These are phyloP conservation scores for Poecilia picta DNA, from an alignment of 2,797 vertebrate genomes.

Conservation along the genomic window DNA sequence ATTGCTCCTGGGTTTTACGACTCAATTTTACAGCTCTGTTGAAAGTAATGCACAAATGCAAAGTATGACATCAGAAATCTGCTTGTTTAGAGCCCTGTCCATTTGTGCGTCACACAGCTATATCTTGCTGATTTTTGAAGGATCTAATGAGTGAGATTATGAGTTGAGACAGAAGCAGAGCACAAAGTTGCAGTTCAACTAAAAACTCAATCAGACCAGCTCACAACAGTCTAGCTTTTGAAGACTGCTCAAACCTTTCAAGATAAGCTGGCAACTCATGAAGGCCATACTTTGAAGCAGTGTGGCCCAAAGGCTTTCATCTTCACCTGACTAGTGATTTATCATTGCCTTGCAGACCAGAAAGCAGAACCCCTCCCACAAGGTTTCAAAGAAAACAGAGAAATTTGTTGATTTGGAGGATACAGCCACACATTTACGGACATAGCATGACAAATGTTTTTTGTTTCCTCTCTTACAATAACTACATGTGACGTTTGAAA, in stretches of 20 bases:
- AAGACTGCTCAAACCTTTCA: slow-evolving; percentile 64
- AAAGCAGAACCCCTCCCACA: slow-evolving; percentile 59
- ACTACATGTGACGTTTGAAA: slow-evolving; percentile 1
- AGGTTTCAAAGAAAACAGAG: slow-evolving; percentile 59
- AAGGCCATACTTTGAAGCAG: slow-evolving; percentile 71
- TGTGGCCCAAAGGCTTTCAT: slow-evolving; percentile 72
- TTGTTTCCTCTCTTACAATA: not conserved
- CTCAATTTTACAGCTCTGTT: not conserved
- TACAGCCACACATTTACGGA: slow-evolving; percentile 12
- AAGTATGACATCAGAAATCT: not conserved
- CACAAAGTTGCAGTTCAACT: slow-evolving; percentile 27
- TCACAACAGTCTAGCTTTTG: slow-evolving; percentile 54
- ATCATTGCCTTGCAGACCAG: slow-evolving; percentile 69
- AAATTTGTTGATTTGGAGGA: slow-evolving; percentile 36
- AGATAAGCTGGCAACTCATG: slow-evolving; percentile 70
- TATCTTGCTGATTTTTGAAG: not conserved
- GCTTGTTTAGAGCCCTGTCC: not conserved
- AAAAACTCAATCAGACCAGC: slow-evolving; percentile 54
- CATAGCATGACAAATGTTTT: not conserved
- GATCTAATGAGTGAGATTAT: slow-evolving; percentile 11
- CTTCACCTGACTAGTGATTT: slow-evolving; percentile 74
- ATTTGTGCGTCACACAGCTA: not conserved
- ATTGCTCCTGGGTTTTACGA: not conserved
- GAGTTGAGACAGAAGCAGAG: slow-evolving; percentile 25
- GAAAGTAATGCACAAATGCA: not conserved